Base-by-base conservation (phyloP, 2,888 invertebrate species). In the Megaustenia siamemsis region DNA sequence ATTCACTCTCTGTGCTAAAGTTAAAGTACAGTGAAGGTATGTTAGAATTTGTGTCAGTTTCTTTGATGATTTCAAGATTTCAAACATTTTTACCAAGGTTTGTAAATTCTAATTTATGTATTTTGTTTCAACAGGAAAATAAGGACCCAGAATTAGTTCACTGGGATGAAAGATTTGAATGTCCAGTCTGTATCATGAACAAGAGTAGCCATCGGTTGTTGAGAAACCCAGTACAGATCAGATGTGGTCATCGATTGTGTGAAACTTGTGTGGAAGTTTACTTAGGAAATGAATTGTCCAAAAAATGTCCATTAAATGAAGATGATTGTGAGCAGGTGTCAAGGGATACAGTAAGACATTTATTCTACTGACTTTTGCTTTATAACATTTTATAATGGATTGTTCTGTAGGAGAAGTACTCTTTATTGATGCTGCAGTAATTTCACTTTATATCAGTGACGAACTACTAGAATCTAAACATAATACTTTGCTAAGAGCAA, bases 281-380 rank as follows among this genome's bases (percentile, higher is more conserved):
- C 71, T 49, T 86, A 28, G 53, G 73, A 66, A 66, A 49, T 4
- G 78, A 35, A 35, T 1, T n/a, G 8, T 78, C 82, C 21, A 82
- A 77, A 38, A 43, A n/a, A 3, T 92, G 91, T 77, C 91, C 91
- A 28, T 89, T 87, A 12, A 86, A 87, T 49, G 91, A 90, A 18
- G 89, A 90, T 3, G 89, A 90, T 45, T 91, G 90, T 86, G 85
- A 85, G 10, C 21, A 56, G 10, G 84, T 90, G 5, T 82, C 63
- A 21, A 82, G 38, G 68, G 56, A 73, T 32, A 88, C 89, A 86
- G 90, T 90, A 88, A 79, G 35, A 71, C 60, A 15, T 18, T 5
- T 60, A 60, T 15, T 24, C 43, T n/a, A n/a, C n/a, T n/a, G n/a
- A n/a, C n/a, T n/a, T n/a, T 24, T n/a, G 18, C 21, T 77, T 6